phyloP scores from a whole-genome alignment of 1,140 invertebrate species.

The Stegodyphus dumicola region DNA sequence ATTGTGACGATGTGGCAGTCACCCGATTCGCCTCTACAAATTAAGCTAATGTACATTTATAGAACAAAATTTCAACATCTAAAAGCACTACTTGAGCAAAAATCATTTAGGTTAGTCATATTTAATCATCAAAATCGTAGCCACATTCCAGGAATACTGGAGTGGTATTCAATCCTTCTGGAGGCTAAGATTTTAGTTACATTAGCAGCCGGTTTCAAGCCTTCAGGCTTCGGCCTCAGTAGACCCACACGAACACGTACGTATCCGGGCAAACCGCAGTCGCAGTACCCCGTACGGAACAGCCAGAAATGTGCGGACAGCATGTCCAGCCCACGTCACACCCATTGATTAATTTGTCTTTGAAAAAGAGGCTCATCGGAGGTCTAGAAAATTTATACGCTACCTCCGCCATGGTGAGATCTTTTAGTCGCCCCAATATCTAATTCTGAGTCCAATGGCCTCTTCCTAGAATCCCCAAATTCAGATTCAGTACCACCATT shows the following conservation, averaged over 20 bases:
- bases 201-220: constrained; percentile 50
- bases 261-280: constrained; percentile 53
- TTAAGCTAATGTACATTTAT: constrained; percentile 49
- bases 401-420: constrained; percentile 89
- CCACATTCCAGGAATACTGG: constrained; percentile 26
- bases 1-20: constrained; percentile 54
- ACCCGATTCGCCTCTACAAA: constrained; percentile 37
- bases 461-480: constrained; percentile 75
- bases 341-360: constrained; percentile 56
- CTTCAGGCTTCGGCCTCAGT: constrained; percentile 31
- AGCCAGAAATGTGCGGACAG: constrained; percentile 31
- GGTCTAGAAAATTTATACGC: constrained; percentile 66
- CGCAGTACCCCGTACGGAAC: constrained; percentile 54
- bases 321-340: constrained; percentile 52
- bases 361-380: constrained; percentile 34
- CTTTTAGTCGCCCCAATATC: constrained; percentile 88
- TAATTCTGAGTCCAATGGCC: constrained; percentile 84
- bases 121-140: constrained; percentile 16
- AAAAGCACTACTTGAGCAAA: constrained; percentile 35
- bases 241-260: constrained; percentile 53
- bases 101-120: constrained; percentile 16
- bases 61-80: constrained; percentile 24
- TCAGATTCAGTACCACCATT: constrained; percentile 66
- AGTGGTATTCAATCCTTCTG: constrained; percentile 10
- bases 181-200: constrained; percentile 19